phyloP scores from a whole-genome alignment of 2,113 vertebrate species.

The Phoenicopterus ruber region DNA sequence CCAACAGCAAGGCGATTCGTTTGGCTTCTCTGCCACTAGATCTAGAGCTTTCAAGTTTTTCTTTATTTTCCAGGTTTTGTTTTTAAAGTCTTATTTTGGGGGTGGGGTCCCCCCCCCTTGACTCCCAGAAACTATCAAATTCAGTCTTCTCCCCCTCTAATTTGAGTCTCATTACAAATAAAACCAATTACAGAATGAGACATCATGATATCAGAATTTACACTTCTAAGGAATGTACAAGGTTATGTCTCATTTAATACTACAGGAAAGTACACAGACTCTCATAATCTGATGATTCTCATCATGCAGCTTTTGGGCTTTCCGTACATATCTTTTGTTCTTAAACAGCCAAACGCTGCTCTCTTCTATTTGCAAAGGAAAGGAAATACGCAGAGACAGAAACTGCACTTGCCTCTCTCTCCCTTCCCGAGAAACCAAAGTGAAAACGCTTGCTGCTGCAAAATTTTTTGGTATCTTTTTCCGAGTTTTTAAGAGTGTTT shows the following conservation, averaged over 20 bases:
- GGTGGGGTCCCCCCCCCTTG: accelerated
- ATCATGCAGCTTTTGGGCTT: background rate
- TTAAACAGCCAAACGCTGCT: background rate
- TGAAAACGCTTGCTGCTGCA: background rate
- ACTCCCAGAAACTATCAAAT: background rate
- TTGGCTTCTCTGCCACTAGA: background rate
- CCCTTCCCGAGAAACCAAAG: background rate
- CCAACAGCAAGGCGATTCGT: background rate
- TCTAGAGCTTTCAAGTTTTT: background rate
- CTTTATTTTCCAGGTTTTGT: background rate
- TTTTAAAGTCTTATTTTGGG: background rate
- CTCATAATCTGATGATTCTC: background rate
- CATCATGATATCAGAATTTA: background rate
- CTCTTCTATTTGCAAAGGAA: background rate
- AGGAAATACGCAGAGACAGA: background rate
- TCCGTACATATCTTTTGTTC: background rate
- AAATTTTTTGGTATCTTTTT: background rate
- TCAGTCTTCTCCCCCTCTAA: background rate
- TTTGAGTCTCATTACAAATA: background rate
- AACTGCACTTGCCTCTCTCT: background rate
- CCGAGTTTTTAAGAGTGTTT: background rate
- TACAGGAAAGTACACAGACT: background rate
- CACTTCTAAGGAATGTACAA: background rate
- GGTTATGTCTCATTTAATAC: background rate
- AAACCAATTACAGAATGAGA: background rate